phyloP scores from a whole-genome alignment of 2,113 vertebrate species.

The Nibea coibor region DNA sequence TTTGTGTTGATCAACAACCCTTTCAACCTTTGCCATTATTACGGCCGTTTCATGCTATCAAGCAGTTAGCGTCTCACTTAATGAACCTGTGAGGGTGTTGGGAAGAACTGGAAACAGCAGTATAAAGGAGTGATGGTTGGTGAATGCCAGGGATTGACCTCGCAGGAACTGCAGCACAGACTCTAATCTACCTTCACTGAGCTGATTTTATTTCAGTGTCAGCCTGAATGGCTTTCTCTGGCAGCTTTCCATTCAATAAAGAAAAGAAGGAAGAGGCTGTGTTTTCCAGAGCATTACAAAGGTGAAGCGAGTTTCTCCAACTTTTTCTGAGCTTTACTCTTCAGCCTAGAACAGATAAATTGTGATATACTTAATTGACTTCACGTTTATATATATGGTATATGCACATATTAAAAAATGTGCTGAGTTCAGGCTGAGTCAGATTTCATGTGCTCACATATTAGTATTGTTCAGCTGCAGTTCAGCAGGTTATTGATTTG shows the following conservation, averaged over 20 bases:
- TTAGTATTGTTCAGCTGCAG: neutral
- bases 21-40: conserved; percentile 65
- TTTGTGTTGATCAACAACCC: conserved; percentile 72
- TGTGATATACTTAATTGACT: neutral
- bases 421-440: conserved; percentile 4
- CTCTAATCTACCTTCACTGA: conserved; percentile 47
- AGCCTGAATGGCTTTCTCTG: conserved; percentile 35
- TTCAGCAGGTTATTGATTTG: conserved; percentile 31
- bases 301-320: neutral
- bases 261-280: neutral
- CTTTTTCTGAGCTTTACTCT: conserved; percentile 12
- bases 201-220: conserved; percentile 57
- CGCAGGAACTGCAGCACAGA: conserved; percentile 48
- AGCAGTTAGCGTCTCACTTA: conserved; percentile 55
- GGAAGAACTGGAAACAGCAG: conserved; percentile 39
- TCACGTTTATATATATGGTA: conserved; percentile 7
- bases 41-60: conserved; percentile 39
- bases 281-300: conserved; percentile 34
- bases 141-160: conserved; percentile 65
- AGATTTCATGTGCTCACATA: conserved; percentile 3
- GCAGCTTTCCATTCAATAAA: conserved; percentile 40
- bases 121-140: conserved; percentile 45
- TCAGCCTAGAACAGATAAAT: neutral
- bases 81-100: conserved; percentile 51
- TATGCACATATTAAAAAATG: conserved; percentile 16